These are phyloP conservation scores for Rhamphomyia laevipes DNA, from an alignment of 2,888 invertebrate genomes.

Conservation along the genomic window DNA sequence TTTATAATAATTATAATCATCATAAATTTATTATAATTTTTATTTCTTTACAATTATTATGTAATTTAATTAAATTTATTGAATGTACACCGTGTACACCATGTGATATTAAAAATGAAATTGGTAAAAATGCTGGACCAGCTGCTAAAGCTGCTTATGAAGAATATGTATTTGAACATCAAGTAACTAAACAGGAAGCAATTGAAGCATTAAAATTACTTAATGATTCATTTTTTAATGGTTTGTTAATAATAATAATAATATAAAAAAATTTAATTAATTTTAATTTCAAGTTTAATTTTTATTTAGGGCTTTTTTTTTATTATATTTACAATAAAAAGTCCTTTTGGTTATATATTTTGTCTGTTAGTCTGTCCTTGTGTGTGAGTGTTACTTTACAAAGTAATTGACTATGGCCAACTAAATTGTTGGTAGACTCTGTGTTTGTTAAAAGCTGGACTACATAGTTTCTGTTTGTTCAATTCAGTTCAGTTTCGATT, in stretches of 20 bases:
- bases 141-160: conserved; percentile 20
- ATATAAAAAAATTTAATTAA: neutral
- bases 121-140: conserved; percentile 11
- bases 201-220: conserved; percentile 25
- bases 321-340: neutral
- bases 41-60: conserved; percentile 12
- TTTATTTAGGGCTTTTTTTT: too few species aligned
- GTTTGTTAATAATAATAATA: conserved; percentile 18
- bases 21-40: neutral
- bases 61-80: conserved; percentile 14
- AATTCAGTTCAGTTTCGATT: too few species aligned
- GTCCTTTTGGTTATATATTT: neutral
- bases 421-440: too few species aligned
- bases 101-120: conserved; percentile 26
- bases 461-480: too few species aligned
- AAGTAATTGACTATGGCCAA: too few species aligned
- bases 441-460: too few species aligned
- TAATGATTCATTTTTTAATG: conserved; percentile 27
- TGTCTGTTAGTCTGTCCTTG: too few species aligned
- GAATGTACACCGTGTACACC: conserved; percentile 20
- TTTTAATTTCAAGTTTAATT: too few species aligned
- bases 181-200: conserved; percentile 31
- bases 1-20: too few species aligned
- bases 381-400: too few species aligned
- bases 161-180: conserved; percentile 33